These are phyloP conservation scores for Scyliorhinus canicula DNA, from an alignment of 2,797 vertebrate genomes.

Conservation along the genomic window DNA sequence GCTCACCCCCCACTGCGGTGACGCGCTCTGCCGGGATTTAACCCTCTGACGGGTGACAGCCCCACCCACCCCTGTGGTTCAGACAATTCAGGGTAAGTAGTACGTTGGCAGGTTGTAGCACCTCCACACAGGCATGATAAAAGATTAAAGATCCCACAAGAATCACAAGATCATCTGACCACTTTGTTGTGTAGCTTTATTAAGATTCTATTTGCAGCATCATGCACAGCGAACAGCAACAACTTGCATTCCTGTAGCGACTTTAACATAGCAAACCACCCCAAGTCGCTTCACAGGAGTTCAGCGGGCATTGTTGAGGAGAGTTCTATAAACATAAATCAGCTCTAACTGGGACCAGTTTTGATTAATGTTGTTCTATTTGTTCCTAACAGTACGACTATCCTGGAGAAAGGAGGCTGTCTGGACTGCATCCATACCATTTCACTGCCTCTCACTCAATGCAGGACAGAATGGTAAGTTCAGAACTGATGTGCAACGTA, in stretches of 20 bases:
- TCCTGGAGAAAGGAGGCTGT: slow-evolving; percentile 75
- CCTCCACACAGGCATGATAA: background rate
- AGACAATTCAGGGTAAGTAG: background rate
- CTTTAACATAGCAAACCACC: too few relatives aligned
- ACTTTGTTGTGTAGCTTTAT: background rate
- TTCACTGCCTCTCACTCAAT: slow-evolving; percentile 81
- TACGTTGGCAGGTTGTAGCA: background rate
- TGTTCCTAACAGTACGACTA: slow-evolving; percentile 77
- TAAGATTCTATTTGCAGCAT: background rate
- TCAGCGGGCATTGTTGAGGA: background rate
- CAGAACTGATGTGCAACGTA: background rate
- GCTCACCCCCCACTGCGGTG: background rate
- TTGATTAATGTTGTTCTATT: slow-evolving; percentile 40
- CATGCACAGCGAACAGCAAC: background rate
- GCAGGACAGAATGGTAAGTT: slow-evolving; percentile 87
- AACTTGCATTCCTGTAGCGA: too few relatives aligned
- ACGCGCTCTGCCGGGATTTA: background rate
- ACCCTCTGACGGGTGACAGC: background rate
- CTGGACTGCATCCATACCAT: slow-evolving; percentile 78
- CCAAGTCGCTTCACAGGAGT: background rate
- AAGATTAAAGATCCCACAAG: background rate
- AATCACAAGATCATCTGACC: background rate
- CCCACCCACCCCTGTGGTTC: background rate
- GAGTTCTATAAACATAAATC: background rate
- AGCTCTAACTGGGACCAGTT: background rate